Evolutionary conservation across 1,140 invertebrate genomes (phyloP).

Genomic region (Sinella curviseta): DNA sequence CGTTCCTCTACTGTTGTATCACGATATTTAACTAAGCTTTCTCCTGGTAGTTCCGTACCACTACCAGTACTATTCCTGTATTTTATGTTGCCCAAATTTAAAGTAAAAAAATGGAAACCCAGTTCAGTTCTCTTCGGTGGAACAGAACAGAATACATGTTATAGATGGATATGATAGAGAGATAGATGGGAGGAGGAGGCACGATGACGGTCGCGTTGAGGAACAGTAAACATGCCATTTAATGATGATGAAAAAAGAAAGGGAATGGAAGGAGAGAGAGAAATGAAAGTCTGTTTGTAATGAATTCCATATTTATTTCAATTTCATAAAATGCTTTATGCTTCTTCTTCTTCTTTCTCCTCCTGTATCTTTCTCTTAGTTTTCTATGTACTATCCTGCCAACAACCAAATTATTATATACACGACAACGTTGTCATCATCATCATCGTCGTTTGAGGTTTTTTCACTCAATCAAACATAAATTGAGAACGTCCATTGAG

Average conservation of each 20-base stretch:
- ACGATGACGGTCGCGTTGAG: not conserved
- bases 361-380: not conserved
- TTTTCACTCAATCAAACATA: slow-evolving; percentile 23
- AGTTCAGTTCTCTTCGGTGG: too few relatives aligned
- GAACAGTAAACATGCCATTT: not conserved
- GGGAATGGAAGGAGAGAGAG: slow-evolving; percentile 33
- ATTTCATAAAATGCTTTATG: not conserved
- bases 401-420: too few relatives aligned
- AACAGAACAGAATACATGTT: too few relatives aligned
- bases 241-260: not conserved
- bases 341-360: not conserved
- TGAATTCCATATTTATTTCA: slow-evolving; percentile 4
- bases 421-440: not conserved
- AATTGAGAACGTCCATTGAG: slow-evolving; percentile 15
- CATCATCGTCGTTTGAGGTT: not conserved
- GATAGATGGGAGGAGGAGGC: too few relatives aligned
- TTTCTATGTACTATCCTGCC: too few relatives aligned
- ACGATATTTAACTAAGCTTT: too few relatives aligned
- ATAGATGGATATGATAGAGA: too few relatives aligned
- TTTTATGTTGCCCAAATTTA: too few relatives aligned
- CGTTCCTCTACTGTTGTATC: not conserved
- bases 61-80: too few relatives aligned
- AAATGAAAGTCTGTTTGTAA: slow-evolving; percentile 21
- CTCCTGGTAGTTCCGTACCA: too few relatives aligned
- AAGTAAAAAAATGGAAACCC: too few relatives aligned